Base-by-base conservation (phyloP, 1,140 invertebrate genomes). In the Colletes gigas region DNA sequence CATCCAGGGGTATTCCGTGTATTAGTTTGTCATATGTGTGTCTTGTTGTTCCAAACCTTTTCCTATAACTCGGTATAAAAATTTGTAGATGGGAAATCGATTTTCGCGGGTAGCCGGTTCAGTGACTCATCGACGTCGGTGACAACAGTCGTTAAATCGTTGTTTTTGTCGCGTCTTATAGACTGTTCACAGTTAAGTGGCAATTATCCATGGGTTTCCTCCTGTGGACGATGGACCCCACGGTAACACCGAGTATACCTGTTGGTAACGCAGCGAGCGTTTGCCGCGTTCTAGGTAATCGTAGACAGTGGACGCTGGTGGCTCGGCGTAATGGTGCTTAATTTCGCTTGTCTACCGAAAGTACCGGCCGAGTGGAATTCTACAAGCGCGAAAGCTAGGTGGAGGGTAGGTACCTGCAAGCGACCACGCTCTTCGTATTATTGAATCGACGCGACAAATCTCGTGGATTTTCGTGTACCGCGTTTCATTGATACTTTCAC, bases 231-330 rank as follows among this genome's bases (percentile, higher is more conserved):
- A 41, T 17, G 12, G 19, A 52, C 19, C 41, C 2, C 55, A 50
- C 63, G 63, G 63, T 41, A 50, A 77, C 12, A 41, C 14, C 54
- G 66, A n/a, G 30, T 21, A 30, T 72, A 71, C 68, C 67, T 62
- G 67, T 78, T 78, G 76, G 76, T 78, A 78, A 78, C 76, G 44
- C 67, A 72, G 68, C 55, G 76, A 78, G 76, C 67, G 9, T 67
- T 67, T 47, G 39, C 62, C 66, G 50, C 50, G 68, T 72, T 79
- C 77, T 73, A 79, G 77, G 77, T 79, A 79, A 79, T 79, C 77
- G 68, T 55, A 62, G 70, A 41, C 44, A n/a, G 10, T 41, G 67
- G 68, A 70, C 68, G 19, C 10, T 50, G 19, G 47, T 57, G 50
- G 52, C 52, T 39, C 39, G 14, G 67, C 17, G 67, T 78, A 78